Base-by-base conservation (phyloP, 1,140 invertebrate species). In the Bombus waltoni region DNA sequence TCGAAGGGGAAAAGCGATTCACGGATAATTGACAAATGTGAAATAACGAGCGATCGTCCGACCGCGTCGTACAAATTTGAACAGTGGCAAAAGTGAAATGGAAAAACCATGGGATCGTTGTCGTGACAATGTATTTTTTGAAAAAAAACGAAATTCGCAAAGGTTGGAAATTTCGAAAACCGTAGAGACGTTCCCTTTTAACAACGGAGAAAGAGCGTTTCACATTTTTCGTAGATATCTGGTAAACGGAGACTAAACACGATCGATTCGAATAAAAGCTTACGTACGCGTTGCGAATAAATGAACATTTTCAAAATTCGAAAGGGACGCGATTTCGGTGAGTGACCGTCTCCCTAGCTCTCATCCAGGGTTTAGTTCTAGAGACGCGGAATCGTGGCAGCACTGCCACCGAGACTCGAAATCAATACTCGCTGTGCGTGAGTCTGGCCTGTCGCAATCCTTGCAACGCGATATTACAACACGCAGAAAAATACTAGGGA, bases 371-470 rank as follows among this genome's bases (percentile, higher is more conserved):
- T 94, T 93, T 94, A 94, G 94, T 95, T 95, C 94, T 88, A 81
- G 87, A 85, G 87, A 85, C 92, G 91, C 83, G 88, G 89, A 93
- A 92, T 91, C 91, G 94, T 80, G 94, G 94, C 94, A 95, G 94
- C 94, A 95, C 94, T 65, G 91, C 88, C 77, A 91, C 83, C 92
- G 90, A 87, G 91, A 86, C 90, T 91, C 89, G 93, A 94, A 95
- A 95, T 95, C 94, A 95, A 95, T 95, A 95, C 94, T 94, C 89
- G 89, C 86, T 91, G 92, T 94, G 93, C 93, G 93, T 92, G 91
- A 90, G 91, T 88, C 86, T 93, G 88, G 84, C 88, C 89, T 93
- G 87, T 94, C 91, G 90, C 89, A 93, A 94, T 93, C 87, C 92
- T 93, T 88, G 90, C 89, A 93, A 93, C 88, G 89, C 87, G 89